Percentiles rank a stretch among this genome's conserved stretches.
phyloP scores from a whole-genome alignment of 1,140 invertebrate genomes.

The Drosophila nikananu region DNA sequence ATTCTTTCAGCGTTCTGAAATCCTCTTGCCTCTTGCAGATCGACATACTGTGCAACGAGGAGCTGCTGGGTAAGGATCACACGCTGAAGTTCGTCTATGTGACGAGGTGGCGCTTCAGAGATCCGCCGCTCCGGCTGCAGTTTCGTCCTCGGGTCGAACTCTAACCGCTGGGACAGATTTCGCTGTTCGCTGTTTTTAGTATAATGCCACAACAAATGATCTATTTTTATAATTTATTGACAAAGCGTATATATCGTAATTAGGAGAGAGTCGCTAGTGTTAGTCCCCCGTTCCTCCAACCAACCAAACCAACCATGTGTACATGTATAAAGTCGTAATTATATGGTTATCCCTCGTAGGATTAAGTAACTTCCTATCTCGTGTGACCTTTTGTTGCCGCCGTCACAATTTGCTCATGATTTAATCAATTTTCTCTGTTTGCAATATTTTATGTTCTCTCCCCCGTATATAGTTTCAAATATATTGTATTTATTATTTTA shows the following conservation, averaged over 20 bases:
- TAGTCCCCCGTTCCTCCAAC: constrained; percentile 29
- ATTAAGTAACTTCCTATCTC: constrained; percentile 60
- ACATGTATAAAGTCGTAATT: constrained; percentile 74
- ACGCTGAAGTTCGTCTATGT: constrained; percentile 99
- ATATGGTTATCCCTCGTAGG: constrained; percentile 55
- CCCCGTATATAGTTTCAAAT: constrained; percentile 50
- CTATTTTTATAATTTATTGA: constrained; percentile 83
- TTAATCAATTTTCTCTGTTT: constrained; percentile 68
- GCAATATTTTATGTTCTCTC: constrained; percentile 72
- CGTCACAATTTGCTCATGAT: constrained; percentile 56
- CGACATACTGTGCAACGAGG: constrained; percentile 99
- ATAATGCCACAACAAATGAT: constrained; percentile 69
- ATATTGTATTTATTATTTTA: constrained; percentile 75
- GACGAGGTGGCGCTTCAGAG: constrained; percentile 98
- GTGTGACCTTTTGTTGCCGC: constrained; percentile 57
- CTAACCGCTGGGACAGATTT: constrained; percentile 51
- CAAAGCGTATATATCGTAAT: constrained; percentile 66
- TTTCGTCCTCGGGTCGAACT: constrained; percentile 90
- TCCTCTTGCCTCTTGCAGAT: constrained; percentile 87
- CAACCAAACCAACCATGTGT: constrained; percentile 32
- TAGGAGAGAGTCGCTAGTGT: constrained; percentile 66
- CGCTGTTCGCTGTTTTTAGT: constrained; percentile 37
- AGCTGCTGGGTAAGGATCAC: constrained; percentile 99
- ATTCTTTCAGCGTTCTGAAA: constrained; percentile 9
- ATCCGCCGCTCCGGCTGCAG: constrained; percentile 93